A percentile compares a stretch with the other conserved stretches of the same genome.
These are phyloP conservation scores for Chlorops oryzae DNA, from an alignment of 1,140 invertebrate species.

Conservation along the genomic window DNA sequence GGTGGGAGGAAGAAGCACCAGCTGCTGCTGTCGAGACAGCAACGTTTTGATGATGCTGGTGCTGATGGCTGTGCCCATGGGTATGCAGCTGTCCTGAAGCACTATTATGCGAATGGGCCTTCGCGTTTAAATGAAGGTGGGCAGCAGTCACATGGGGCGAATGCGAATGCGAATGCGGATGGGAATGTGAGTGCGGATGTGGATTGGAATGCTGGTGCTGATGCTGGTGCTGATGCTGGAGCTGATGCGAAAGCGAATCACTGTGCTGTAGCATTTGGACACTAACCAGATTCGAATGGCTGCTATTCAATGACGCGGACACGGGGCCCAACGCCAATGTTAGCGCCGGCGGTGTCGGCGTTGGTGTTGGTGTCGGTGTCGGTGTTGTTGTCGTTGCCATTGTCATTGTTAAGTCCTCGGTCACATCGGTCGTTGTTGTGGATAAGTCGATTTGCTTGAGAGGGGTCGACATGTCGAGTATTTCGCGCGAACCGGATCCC, in stretches of 20 bases:
- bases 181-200: too few relatives aligned
- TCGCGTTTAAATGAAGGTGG: too few relatives aligned
- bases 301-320: background rate
- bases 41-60: conserved; percentile 16
- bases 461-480: too few relatives aligned
- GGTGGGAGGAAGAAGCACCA: conserved; percentile 22
- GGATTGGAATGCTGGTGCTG: too few relatives aligned
- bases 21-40: conserved; percentile 6
- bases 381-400: conserved; percentile 12
- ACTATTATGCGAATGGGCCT: too few relatives aligned
- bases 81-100: too few relatives aligned
- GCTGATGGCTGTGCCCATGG: background rate
- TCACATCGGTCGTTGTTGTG: too few relatives aligned
- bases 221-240: background rate
- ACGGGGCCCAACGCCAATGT: background rate
- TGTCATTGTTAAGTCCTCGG: conserved; percentile 16
- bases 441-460: too few relatives aligned
- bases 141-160: too few relatives aligned
- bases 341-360: conserved; percentile 7
- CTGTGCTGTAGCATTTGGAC: conserved; percentile 6
- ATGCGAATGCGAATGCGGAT: too few relatives aligned
- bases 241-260: background rate
- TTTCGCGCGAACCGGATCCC: too few relatives aligned
- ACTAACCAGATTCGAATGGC: background rate
- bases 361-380: conserved; percentile 12